Evolutionary conservation across 2,113 vertebrate genomes (phyloP), one percentile per base, ranked within the genome.

Genomic region (Phasianus colchicus): DNA sequence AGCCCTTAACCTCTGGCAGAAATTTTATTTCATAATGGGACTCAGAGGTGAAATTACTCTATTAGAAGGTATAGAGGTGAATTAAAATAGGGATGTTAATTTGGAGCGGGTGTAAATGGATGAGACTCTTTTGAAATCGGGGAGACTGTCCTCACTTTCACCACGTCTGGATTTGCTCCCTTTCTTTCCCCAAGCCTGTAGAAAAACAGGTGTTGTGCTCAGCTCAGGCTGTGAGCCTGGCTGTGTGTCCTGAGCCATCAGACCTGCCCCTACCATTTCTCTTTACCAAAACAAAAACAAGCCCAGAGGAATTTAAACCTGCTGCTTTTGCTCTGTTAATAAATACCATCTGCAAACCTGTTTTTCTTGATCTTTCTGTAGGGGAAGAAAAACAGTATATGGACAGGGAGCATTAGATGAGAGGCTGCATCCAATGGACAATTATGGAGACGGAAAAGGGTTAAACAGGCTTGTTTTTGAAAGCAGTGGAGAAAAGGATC

Each of bases 281-380:
- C 83, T 93, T 89, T 54, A 93, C 52, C 73, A 81, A 89, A 92
- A 71, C 52, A 87, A 92, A 96, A 96, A 93, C 72, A 86, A 91
- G 82, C 73, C 91, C 55, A 12, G 34, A 84, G 88, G 88, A 86
- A 96, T 94, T 92, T 57, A 83, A 96, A 92, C 91, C 54, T 65
- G 81, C 58, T 91, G 29, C 0, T 79, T 96, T 91, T 79, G 54
- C 82, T 91, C 96, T 74, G 78, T 74, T 82, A 79, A 83, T 83
- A 90, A 90, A 82, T 36, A 88, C 81, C n/a, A 29, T 45, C 63
- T 70, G 74, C 93, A 94, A 94, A 95, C 95, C 86, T 3, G 84
- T 96, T 96, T 95, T 96, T 96, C 97, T 85, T 92, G 89, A 71
- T 97, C 14, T 58, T 64, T 75, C 70, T 55, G 27, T 54, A 65